Percentiles rank a stretch among this genome's conserved stretches.
phyloP scores from a whole-genome alignment of 1,140 invertebrate species.

The Hetaerina americana region DNA sequence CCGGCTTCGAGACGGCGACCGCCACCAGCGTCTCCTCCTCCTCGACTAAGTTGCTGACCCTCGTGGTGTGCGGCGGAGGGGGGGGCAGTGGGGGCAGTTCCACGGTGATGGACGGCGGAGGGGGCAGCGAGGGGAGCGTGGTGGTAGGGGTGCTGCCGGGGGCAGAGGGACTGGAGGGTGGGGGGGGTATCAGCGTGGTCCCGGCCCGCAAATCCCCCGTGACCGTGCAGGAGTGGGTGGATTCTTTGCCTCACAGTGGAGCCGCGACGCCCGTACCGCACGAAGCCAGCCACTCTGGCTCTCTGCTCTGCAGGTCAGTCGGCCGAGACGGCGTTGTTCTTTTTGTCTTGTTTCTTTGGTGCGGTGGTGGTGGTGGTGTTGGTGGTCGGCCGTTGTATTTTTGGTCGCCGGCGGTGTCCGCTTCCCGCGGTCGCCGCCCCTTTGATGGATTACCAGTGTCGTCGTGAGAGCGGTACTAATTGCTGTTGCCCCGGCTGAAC shows the following conservation, averaged over 20 bases:
- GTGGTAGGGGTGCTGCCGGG: background rate
- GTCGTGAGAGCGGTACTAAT: too few relatives aligned
- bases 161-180: background rate
- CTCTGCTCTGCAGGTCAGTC: background rate
- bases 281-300: background rate
- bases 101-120: background rate
- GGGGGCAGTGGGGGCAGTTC: background rate
- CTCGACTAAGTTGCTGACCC: background rate
- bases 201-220: constrained; percentile 7
- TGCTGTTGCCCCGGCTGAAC: too few relatives aligned
- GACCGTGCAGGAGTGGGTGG: constrained; percentile 9
- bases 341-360: background rate
- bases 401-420: too few relatives aligned
- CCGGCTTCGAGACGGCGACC: background rate
- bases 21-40: too few relatives aligned
- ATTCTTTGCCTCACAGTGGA: constrained; percentile 4
- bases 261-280: background rate
- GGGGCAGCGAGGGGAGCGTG: background rate
- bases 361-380: background rate
- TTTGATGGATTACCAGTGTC: background rate
- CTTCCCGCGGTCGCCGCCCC: too few relatives aligned
- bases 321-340: background rate
- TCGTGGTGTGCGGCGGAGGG: background rate
- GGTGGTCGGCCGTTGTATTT: too few relatives aligned
- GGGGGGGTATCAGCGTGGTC: background rate